A percentile compares a stretch with the other conserved stretches of the same genome.
Conservation (phyloP, 1,140 invertebrate genomes). For the Neotoxoptera formosana region DNA sequence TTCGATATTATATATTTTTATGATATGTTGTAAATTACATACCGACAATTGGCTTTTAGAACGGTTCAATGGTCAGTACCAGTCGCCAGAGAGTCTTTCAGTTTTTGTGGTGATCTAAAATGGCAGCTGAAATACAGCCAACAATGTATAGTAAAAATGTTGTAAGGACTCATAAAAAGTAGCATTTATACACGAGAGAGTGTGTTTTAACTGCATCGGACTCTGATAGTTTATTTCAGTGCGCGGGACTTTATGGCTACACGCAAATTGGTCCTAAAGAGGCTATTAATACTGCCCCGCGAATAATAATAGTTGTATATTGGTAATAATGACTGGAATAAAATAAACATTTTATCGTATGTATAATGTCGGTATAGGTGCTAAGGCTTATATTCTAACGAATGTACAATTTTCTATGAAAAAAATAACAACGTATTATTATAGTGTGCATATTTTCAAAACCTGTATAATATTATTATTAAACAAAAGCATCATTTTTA, state of each 20-base stretch:
- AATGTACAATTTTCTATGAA: background rate
- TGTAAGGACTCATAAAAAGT: conserved; percentile 52
- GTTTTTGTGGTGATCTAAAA: conserved; percentile 16
- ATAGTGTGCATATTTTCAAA: background rate
- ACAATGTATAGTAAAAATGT: conserved; percentile 53
- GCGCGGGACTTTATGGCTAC: background rate
- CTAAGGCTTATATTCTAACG: background rate
- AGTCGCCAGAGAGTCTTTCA: conserved; percentile 39
- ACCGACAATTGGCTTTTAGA: background rate
- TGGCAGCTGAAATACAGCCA: conserved; percentile 53
- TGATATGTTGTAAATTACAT: background rate
- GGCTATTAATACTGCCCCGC: background rate
- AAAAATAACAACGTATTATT: background rate
- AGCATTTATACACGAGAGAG: conserved; percentile 27
- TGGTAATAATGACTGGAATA: background rate
- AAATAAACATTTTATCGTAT: background rate
- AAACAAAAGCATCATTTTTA: background rate
- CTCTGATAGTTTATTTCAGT: conserved; percentile 50
- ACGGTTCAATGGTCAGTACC: background rate
- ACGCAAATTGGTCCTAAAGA: conserved; percentile 9
- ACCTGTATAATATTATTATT: background rate
- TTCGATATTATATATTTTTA: background rate
- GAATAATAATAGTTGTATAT: background rate
- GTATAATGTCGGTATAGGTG: background rate
- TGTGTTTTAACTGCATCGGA: background rate